A percentile compares a stretch with the other conserved stretches of the same genome.
phyloP scores from a whole-genome alignment of 2,888 invertebrate species.

The Zele albiditarsus region DNA sequence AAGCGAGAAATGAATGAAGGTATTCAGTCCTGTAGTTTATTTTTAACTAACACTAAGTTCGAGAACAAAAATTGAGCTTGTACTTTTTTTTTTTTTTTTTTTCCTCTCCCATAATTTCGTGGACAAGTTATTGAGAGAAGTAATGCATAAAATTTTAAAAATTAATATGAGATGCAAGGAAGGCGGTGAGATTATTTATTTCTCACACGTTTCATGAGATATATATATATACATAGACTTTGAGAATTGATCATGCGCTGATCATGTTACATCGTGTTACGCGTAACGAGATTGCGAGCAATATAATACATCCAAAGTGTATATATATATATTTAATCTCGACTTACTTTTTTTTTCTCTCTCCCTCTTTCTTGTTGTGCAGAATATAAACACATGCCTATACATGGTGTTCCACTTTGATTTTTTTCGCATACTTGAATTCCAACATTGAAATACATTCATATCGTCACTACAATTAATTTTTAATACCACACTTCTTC shows the following conservation, averaged over 20 bases:
- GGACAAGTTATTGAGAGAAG: not conserved
- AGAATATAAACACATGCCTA: not conserved
- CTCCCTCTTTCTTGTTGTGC: not conserved
- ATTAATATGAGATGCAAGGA: too few relatives aligned
- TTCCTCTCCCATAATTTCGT: not conserved
- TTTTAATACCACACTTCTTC: too few relatives aligned
- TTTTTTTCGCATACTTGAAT: not conserved
- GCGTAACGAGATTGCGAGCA: conserved; percentile 19
- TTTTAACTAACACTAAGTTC: too few relatives aligned
- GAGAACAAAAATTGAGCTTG: not conserved
- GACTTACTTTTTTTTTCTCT: not conserved
- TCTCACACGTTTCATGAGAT: not conserved
- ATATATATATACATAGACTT: not conserved
- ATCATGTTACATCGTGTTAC: conserved; percentile 27
- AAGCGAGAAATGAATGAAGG: too few relatives aligned
- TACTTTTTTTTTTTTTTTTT: not conserved
- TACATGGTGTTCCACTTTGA: not conserved
- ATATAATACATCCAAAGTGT: conserved; percentile 26
- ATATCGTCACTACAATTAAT: too few relatives aligned
- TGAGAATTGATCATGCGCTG: conserved; percentile 8
- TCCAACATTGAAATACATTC: not conserved
- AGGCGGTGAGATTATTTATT: not conserved
- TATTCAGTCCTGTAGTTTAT: too few relatives aligned
- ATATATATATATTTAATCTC: conserved; percentile 5
- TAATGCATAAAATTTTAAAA: not conserved